Base-by-base conservation (phyloP, 2,797 vertebrate genomes). In the Pangasius sanitwongsei region DNA sequence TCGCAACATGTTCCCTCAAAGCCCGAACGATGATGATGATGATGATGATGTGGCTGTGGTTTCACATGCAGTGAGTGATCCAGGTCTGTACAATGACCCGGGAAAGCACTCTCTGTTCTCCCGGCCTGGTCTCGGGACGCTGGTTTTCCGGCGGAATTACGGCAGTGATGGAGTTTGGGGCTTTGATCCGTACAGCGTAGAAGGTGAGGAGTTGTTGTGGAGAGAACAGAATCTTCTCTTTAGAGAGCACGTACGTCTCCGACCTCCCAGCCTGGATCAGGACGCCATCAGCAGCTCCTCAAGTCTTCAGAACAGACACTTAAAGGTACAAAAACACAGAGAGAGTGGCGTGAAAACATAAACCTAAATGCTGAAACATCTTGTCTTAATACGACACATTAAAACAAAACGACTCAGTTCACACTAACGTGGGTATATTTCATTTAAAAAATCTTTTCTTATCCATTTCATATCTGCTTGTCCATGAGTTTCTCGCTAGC, bases 91-190 rank as follows among this genome's bases (percentile, higher is more conserved):
- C 15, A 95, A 96, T 0, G 96, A 97, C 3, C 93, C 94, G 0
- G 97, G 98, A 4, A 97, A 97, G 0, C 97, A 98, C 87, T 98
- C 98, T 2, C 90, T 99, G 89, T 99, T 99, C 93, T 98, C 96
- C 53, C 95, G 98, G 0, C 98, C 98, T 0, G 98, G 98, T 3
- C 96, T 99, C 20, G 98, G 98, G 89, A 98, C 98, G 86, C 98
- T 99, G 97, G 97, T 98, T 91, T 99, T 99, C 94, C 96, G 97
- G 88, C 95, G 98, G 93, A 98, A 97, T 95, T 98, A 99, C 0
- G 87, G 96, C 92, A 96, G 94, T 41, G 93, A 96, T 0, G 97
- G 97, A 18, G 91, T 97, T 86, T 97, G 97, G 0, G 96, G 96
- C 4, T 92, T 96, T 6, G 96, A 97, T 34, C 97, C 96, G 0